Evolutionary conservation across 2,888 invertebrate species (phyloP).

Genomic region (Perdita meconis): DNA sequence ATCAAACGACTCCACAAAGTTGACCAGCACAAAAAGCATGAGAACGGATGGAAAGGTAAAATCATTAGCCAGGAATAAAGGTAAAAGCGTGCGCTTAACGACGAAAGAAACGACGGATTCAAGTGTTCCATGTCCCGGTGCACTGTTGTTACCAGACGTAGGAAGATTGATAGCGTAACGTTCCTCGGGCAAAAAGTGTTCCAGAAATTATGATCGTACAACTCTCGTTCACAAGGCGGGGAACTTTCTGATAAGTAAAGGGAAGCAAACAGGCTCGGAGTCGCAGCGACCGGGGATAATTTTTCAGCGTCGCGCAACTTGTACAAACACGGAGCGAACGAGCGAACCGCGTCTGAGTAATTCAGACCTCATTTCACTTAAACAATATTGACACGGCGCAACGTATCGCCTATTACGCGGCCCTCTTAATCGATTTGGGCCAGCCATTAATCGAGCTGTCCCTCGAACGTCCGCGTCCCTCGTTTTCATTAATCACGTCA

Average conservation of each 20-base stretch:
- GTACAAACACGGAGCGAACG: conserved; percentile 42
- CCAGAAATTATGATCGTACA: conserved; percentile 45
- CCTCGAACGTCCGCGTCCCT: conserved; percentile 1
- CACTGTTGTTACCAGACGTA: conserved; percentile 10
- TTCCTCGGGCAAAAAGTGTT: conserved; percentile 24
- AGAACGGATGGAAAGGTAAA: conserved; percentile 1
- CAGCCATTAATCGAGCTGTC: conserved; percentile 45
- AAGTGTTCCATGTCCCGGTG: conserved; percentile 42
- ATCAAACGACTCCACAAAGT: neutral
- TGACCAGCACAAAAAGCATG: conserved; percentile 19
- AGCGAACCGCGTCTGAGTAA: conserved; percentile 18
- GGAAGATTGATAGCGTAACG: conserved; percentile 56
- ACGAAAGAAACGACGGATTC: conserved; percentile 47
- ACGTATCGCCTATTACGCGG: conserved; percentile 23
- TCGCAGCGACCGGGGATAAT: neutral
- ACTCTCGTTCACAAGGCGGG: conserved; percentile 6
- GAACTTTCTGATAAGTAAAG: neutral
- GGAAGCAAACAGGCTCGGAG: neutral
- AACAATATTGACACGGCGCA: conserved; percentile 43
- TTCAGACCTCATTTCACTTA: conserved; percentile 40
- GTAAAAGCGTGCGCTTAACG: neutral
- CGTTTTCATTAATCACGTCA: conserved; percentile 40
- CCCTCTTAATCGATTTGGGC: conserved; percentile 55
- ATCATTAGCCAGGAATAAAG: conserved; percentile 39
- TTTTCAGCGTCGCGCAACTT: conserved; percentile 30